These are phyloP conservation scores for Phalloptychus januarius DNA, from an alignment of 2,797 vertebrate species.

Conservation along the genomic window DNA sequence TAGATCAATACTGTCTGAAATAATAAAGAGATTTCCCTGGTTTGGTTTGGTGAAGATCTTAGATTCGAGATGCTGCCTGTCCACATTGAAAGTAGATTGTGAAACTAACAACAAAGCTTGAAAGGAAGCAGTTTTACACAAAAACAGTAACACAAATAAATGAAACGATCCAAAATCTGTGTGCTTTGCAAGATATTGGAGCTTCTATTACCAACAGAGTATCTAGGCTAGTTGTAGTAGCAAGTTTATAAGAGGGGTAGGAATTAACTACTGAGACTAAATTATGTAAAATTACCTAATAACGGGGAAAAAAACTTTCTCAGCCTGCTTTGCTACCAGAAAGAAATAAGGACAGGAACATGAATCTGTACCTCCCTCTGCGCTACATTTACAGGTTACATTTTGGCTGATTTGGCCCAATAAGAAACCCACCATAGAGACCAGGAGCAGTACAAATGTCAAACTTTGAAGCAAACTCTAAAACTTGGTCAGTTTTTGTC, in stretches of 20 bases:
- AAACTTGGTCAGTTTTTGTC: not conserved
- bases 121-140: not conserved
- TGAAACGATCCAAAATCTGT: not conserved
- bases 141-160: not conserved
- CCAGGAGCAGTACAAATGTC: not conserved
- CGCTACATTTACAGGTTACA: not conserved
- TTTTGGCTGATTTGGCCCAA: not conserved
- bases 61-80: not conserved
- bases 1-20: not conserved
- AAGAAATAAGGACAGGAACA: not conserved
- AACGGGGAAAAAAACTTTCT: not conserved
- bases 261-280: not conserved
- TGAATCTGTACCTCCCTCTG: not conserved
- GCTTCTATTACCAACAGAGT: not conserved
- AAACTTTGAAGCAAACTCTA: not conserved
- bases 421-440: not conserved
- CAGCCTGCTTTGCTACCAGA: not conserved
- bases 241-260: not conserved
- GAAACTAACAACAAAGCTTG: not conserved
- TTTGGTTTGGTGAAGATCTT: not conserved
- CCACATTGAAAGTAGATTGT: not conserved
- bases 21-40: not conserved
- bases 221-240: not conserved
- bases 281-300: not conserved
- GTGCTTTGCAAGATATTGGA: not conserved